phyloP scores from a whole-genome alignment of 2,113 vertebrate species.

The Nesospiza acunhae region DNA sequence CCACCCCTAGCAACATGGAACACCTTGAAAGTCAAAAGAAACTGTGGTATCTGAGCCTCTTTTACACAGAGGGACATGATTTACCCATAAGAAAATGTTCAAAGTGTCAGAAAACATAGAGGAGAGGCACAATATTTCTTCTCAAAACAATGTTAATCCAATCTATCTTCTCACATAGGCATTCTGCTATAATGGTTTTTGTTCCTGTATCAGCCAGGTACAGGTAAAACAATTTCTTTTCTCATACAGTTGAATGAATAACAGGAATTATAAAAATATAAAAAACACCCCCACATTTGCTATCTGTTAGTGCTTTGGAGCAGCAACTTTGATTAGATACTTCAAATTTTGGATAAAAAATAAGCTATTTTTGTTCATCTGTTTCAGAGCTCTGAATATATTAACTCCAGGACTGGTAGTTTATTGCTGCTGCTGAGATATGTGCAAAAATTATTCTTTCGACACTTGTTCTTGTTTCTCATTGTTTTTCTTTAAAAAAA shows the following conservation, averaged over 20 bases:
- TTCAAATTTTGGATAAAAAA: background rate
- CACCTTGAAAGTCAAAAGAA: background rate
- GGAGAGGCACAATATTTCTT: background rate
- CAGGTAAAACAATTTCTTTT: background rate
- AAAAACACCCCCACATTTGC: background rate
- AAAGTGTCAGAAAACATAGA: background rate
- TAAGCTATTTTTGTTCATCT: background rate
- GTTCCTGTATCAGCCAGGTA: background rate
- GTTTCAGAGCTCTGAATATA: background rate
- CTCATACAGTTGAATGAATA: background rate
- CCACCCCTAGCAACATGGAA: background rate
- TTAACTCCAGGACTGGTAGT: background rate
- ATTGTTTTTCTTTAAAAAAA: background rate
- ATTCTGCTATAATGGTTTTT: background rate
- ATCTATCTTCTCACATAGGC: background rate
- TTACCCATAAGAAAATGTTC: background rate
- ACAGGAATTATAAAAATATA: background rate
- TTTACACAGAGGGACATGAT: background rate
- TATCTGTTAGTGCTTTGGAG: background rate
- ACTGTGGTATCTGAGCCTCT: background rate
- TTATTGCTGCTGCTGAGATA: background rate
- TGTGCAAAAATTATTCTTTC: background rate
- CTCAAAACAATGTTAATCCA: background rate
- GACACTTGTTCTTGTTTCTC: background rate
- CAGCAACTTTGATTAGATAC: background rate